Percentiles rank a stretch among this genome's conserved stretches.
These are phyloP conservation scores for Epizoanthus stellaris DNA, from an alignment of 92 coral and sea anemone species.

Conservation along the genomic window DNA sequence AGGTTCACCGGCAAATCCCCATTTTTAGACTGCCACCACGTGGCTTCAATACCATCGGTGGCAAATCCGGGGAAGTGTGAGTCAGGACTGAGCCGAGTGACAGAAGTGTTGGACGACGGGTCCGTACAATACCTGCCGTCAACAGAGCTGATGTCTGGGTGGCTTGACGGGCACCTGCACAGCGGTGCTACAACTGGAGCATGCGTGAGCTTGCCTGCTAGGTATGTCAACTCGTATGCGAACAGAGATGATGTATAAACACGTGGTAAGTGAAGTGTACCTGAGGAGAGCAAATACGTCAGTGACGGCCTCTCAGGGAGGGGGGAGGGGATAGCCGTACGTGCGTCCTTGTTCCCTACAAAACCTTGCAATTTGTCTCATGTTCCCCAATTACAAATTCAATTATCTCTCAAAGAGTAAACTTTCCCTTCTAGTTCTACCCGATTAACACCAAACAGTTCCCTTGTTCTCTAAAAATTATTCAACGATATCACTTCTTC, in stretches of 20 bases:
- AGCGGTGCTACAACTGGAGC: conserved; percentile 42
- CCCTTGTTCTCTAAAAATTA: no score
- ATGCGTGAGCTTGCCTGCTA: conserved; percentile 21
- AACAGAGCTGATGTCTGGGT: conserved; percentile 39
- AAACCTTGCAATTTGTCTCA: no score
- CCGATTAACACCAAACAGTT: no score
- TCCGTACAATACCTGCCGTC: conserved; percentile 41
- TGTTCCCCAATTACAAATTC: no score
- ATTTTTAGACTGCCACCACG: conserved; percentile 65
- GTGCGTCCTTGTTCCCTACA: no score
- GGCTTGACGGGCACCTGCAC: conserved; percentile 49
- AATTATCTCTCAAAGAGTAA: no score
- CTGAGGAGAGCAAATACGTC: neutral
- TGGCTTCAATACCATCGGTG: conserved; percentile 47
- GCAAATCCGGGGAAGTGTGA: conserved; percentile 51
- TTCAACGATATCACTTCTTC: no score
- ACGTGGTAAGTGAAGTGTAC: conserved; percentile 29
- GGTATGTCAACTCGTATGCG: conserved; percentile 42
- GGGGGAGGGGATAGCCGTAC: neutral
- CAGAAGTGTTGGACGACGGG: conserved; percentile 23
- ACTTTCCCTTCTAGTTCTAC: no score
- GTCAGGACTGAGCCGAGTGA: conserved; percentile 33
- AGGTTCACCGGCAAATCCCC: conserved; percentile 47
- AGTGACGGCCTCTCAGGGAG: neutral
- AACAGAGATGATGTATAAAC: conserved; percentile 46